These are phyloP conservation scores for Myotis yumanensis DNA, from an alignment of 2,113 vertebrate species.

Conservation along the genomic window DNA sequence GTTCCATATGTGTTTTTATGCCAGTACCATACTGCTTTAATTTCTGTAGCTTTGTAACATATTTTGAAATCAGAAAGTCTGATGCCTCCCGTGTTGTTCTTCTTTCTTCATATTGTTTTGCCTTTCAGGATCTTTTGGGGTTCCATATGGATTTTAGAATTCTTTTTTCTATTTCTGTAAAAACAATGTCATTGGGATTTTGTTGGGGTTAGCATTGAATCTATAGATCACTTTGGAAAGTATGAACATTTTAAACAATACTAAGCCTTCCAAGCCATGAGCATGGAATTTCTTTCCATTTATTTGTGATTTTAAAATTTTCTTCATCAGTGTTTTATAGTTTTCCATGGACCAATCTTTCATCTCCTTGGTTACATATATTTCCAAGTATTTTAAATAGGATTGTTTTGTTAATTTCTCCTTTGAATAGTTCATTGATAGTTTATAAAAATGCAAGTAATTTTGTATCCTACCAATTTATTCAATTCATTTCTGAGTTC, in stretches of 20 bases:
- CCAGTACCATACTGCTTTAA: not conserved
- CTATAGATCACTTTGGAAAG: not conserved
- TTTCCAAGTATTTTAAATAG: not conserved
- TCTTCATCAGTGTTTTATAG: not conserved
- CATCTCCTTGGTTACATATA: not conserved
- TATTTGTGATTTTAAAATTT: not conserved
- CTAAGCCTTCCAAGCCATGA: not conserved
- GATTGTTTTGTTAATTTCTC: not conserved
- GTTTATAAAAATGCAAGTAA: not conserved
- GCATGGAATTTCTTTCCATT: not conserved
- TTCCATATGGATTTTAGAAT: not conserved
- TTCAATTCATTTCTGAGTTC: not conserved
- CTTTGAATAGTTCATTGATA: not conserved
- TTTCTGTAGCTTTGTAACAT: not conserved
- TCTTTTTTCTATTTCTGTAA: not conserved
- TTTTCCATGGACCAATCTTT: not conserved
- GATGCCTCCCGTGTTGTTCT: not conserved
- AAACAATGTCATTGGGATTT: not conserved
- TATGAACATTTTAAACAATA: not conserved
- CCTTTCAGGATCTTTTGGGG: not conserved
- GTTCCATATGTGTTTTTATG: not conserved
- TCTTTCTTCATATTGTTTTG: not conserved
- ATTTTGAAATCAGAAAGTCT: not conserved
- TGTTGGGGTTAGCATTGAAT: not conserved
- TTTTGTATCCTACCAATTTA: not conserved